Evolutionary conservation across 2,797 vertebrate species (phyloP).

Genomic region (Psittacula echo): DNA sequence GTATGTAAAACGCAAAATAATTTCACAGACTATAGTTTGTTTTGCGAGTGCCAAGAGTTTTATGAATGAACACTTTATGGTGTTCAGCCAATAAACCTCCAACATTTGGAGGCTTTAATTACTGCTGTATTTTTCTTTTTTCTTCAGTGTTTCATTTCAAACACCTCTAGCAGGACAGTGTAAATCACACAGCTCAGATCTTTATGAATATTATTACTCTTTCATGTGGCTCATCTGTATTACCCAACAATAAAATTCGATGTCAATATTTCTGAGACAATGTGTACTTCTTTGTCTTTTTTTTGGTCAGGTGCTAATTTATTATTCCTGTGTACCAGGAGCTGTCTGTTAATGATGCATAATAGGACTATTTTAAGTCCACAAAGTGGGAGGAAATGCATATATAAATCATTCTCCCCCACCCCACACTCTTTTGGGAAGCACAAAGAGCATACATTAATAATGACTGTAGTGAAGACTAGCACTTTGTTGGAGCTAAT

Average conservation of each 20-base stretch:
- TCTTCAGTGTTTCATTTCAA: neutral
- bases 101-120: neutral
- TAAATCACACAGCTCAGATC: neutral
- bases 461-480: neutral
- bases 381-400: neutral
- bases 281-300: neutral
- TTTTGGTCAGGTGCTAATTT: neutral
- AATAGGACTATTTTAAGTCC: conserved; percentile 11
- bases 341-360: neutral
- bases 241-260: neutral
- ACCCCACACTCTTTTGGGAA: neutral
- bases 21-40: neutral
- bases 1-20: neutral
- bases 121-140: neutral
- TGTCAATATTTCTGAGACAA: neutral
- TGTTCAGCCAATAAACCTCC: neutral
- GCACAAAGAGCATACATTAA: neutral
- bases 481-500: neutral
- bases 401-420: neutral
- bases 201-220: neutral
- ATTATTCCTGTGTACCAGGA: neutral
- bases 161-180: neutral
- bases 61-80: conserved; percentile 2
- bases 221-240: neutral
- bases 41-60: neutral